These are phyloP conservation scores for Zoanthus solanderi DNA, from an alignment of 92 coral and sea anemone species.

Conservation along the genomic window DNA sequence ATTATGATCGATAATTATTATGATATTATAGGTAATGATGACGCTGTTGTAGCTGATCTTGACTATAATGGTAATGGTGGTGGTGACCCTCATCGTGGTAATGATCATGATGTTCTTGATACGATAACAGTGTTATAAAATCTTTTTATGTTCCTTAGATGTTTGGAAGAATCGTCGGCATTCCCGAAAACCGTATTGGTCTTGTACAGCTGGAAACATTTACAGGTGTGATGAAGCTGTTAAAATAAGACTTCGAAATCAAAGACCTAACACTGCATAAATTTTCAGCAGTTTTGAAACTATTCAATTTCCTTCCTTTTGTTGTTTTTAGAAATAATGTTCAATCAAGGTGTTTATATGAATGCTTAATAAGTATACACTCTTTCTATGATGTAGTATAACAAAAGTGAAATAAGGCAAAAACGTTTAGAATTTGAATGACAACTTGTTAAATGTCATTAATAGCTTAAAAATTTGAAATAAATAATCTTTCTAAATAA, in stretches of 20 bases:
- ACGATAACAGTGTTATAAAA: too few species aligned
- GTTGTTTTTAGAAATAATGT: too few species aligned
- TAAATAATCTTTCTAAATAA: too few species aligned
- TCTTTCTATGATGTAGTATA: too few species aligned
- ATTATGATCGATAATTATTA: too few species aligned
- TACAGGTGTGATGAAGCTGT: conserved; percentile 63
- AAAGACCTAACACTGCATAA: neutral
- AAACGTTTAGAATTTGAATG: too few species aligned
- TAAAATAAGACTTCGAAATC: neutral
- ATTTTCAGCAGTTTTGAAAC: neutral
- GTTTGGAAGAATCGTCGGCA: conserved; percentile 84
- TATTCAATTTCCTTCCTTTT: neutral
- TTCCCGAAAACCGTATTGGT: conserved; percentile 86
- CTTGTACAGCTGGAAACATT: conserved; percentile 83
- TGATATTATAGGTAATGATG: neutral
- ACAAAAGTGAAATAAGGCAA: too few species aligned
- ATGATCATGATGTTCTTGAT: too few species aligned
- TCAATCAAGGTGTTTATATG: too few species aligned
- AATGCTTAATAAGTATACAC: too few species aligned
- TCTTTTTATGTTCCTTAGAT: conserved; percentile 47
- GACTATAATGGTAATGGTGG: neutral
- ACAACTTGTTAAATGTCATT: too few species aligned
- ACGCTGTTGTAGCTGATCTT: neutral
- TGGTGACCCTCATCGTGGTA: neutral
- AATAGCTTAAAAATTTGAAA: too few species aligned